phyloP scores from a whole-genome alignment of 2,797 vertebrate genomes.

The Dallia pectoralis region DNA sequence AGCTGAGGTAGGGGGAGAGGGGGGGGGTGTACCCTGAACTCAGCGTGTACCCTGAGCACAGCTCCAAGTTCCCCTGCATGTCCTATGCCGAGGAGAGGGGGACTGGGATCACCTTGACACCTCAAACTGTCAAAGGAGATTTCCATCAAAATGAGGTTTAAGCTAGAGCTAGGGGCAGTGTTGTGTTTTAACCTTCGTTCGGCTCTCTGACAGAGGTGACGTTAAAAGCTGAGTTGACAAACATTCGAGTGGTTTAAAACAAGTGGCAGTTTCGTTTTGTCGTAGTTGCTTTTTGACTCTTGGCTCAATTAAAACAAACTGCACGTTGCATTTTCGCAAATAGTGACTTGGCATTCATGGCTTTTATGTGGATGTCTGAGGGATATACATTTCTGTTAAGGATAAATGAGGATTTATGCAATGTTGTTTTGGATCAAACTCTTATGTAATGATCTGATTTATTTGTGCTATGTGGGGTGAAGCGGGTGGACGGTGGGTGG shows the following conservation, averaged over 20 bases:
- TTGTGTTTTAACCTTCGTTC: too few species aligned
- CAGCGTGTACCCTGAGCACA: conserved; percentile 71
- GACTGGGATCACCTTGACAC: conserved; percentile 76
- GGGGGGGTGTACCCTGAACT: conserved; percentile 66
- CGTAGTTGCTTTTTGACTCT: too few species aligned
- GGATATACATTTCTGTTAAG: too few species aligned
- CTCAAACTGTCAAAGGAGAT: conserved; percentile 94
- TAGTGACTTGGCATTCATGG: too few species aligned
- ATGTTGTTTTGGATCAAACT: neutral
- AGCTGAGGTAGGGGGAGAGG: conserved; percentile 29
- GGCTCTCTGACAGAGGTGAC: too few species aligned
- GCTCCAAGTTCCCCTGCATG: conserved; percentile 69
- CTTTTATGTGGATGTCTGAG: too few species aligned
- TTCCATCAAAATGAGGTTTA: conserved; percentile 62
- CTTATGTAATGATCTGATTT: conserved; percentile 4
- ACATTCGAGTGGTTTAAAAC: too few species aligned
- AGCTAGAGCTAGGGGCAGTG: conserved; percentile 33
- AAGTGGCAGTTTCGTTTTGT: too few species aligned
- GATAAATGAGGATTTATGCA: conserved; percentile 5
- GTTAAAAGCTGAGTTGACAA: too few species aligned
- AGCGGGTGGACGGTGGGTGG: too few species aligned
- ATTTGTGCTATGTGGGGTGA: neutral
- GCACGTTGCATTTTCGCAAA: too few species aligned
- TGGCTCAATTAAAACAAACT: too few species aligned
- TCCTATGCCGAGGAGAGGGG: conserved; percentile 60